Evolutionary conservation across 2,113 vertebrate species (phyloP), one percentile per base, ranked within the genome.

Genomic region (Suncus etruscus): DNA sequence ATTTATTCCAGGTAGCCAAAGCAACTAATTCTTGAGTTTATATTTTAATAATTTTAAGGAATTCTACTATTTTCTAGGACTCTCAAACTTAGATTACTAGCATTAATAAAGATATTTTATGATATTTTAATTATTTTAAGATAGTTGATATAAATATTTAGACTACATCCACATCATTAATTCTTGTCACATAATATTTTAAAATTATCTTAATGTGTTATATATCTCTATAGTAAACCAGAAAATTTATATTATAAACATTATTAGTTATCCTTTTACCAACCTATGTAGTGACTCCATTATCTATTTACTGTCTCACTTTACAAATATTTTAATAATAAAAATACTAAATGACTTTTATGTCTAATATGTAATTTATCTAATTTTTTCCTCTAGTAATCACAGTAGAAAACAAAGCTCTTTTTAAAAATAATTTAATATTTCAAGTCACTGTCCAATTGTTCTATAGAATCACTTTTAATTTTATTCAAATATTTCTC

Each of bases 121-220:
- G 39, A 39, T 5, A 39, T 3, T 39, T 39, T 39, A 39, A 5
- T 3, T 39, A 39, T 39, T 39, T 39, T 39, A 39, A 39, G 39
- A 39, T 39, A 39, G 39, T 39, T 5, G 5, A 5, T 39, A 39
- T 39, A 5, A 39, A 39, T 39, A 39, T 39, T 39, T 39, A 39
- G 39, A 39, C 39, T 39, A 39, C 5, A 39, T 39, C 3, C 16
- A 74, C 6, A 45, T 70, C 87, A 81, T n/a, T 29, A 24, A 87
- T 70, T 84, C 39, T 92, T 51, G 69, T 51, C 51, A 27, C n/a
- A 79, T 70, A 29, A 45, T 75, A 84, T 25, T 69, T 18, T 78
- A 74, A 94, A 93, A 93, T 10, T 66, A 39, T 75, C 74, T 77
- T 87, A 68, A 80, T 51, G 81, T 91, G 24, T 11, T 12, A 77